Base-by-base conservation (phyloP, 2,113 vertebrate genomes). In the Cygnus atratus region DNA sequence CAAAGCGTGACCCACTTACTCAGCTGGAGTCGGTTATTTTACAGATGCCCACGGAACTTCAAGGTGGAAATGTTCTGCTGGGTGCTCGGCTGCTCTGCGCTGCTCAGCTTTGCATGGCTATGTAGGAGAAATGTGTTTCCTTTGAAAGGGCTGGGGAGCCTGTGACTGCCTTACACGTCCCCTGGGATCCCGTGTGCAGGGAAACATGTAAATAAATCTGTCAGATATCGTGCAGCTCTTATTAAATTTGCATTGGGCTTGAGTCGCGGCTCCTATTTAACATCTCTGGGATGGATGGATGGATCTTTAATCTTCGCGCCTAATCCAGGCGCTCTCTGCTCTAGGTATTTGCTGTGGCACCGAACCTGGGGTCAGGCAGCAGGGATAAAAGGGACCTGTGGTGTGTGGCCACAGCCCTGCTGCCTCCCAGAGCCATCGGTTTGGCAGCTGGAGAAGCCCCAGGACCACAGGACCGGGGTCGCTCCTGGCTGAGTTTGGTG, bases 11-110 rank as follows among this genome's bases (percentile, higher is more conserved):
- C 72, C 76, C 28, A 3, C 29, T 33, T 29, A 54, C 61, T 77
- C 9, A 1, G 52, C 58, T 63, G 54, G 66, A 1, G 0, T 3
- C 1, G 2, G 26, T 14, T 5, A 5, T 1, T 3, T 22, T 22
- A 5, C 33, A 21, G 92, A 14, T 20, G 86, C 43, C 86, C 31
- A 3, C 0, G 18, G 4, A 55, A 26, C 3, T 4, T 18, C 13
- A 7, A n/a, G 93, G 87, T 78, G 84, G 78, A 82, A 46, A 3
- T 3, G 35, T 35, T 35, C 9, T 87, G 78, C 61, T 8, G 73
- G 84, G 81, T 24, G 31, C 14, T 3, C 2, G 16, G 52, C 22
- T 4, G 63, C 88, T 61, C 24, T 8, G 33, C 65, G 59, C 25
- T 33, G 55, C 61, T 52, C 63, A n/a, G 73, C 88, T 68, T 20